Conservation (phyloP, 2,113 vertebrate genomes). For the Sinocyclocheilus grahami region DNA sequence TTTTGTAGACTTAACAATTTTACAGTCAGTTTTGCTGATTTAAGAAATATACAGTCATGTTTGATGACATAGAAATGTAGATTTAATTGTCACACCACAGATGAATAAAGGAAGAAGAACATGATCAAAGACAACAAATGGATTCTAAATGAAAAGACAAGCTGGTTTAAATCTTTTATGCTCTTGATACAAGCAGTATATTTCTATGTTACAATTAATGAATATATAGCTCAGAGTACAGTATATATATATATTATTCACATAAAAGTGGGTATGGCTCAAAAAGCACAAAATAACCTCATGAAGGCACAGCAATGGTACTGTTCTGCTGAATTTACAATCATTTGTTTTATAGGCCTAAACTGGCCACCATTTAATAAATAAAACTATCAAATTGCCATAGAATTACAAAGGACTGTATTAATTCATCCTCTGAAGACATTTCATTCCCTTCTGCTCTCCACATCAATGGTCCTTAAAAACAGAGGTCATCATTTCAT, state of each 20-base stretch:
- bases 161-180: background rate
- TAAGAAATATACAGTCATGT: background rate
- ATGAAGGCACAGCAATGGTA: background rate
- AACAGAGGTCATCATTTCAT: background rate
- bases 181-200: background rate
- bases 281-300: background rate
- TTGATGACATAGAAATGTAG: background rate
- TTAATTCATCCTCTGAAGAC: background rate
- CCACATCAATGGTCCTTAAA: background rate
- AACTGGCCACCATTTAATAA: background rate
- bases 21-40: too few relatives aligned
- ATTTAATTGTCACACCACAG: background rate
- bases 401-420: background rate
- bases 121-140: too few relatives aligned
- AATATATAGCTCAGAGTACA: too few relatives aligned
- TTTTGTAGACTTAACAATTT: background rate
- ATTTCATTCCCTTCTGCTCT: slow-evolving; percentile 13
- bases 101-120: background rate
- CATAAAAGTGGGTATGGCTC: background rate
- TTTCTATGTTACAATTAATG: background rate
- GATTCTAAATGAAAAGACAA: background rate
- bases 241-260: background rate
- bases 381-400: background rate
- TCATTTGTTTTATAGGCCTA: background rate
- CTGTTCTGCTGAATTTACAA: background rate